Conservation (phyloP, 1,140 invertebrate species). For the Bombus difficillimus region DNA sequence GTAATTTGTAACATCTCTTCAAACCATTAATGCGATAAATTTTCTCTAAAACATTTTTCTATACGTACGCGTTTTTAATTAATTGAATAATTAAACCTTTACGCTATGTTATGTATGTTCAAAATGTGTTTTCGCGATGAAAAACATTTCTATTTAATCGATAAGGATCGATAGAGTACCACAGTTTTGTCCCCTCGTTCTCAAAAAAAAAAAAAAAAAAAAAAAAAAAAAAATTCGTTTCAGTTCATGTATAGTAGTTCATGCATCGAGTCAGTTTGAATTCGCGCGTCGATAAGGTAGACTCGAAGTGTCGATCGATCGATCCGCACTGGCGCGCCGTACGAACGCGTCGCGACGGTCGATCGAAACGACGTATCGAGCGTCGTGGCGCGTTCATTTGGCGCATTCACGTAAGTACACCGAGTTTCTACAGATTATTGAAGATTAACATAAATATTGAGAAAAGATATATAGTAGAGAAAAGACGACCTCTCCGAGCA, state of each 20-base stretch:
- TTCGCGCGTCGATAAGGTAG: constrained; percentile 60
- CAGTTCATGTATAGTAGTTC: background rate
- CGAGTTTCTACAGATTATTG: constrained; percentile 49
- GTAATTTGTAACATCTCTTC: background rate
- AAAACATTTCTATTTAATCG: background rate
- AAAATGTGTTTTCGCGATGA: background rate
- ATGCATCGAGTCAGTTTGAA: constrained; percentile 27
- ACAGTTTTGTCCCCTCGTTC: constrained; percentile 14
- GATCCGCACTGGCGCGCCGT: constrained; percentile 30
- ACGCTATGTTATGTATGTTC: too few relatives aligned
- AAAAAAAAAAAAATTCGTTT: background rate
- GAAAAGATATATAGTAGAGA: background rate
- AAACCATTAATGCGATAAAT: background rate
- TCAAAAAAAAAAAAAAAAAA: background rate
- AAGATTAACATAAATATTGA: constrained; percentile 55
- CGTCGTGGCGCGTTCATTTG: constrained; percentile 42
- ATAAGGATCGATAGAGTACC: constrained; percentile 45
- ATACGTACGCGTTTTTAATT: too few relatives aligned
- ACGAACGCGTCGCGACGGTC: constrained; percentile 50
- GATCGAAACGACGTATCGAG: constrained; percentile 37
- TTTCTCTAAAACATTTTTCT: background rate
- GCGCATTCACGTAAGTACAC: constrained; percentile 62
- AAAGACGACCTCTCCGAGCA: constrained; percentile 41
- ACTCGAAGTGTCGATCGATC: constrained; percentile 58
- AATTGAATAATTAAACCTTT: too few relatives aligned